Conservation (phyloP, 1,140 invertebrate species). For the Chironomus tepperi region DNA sequence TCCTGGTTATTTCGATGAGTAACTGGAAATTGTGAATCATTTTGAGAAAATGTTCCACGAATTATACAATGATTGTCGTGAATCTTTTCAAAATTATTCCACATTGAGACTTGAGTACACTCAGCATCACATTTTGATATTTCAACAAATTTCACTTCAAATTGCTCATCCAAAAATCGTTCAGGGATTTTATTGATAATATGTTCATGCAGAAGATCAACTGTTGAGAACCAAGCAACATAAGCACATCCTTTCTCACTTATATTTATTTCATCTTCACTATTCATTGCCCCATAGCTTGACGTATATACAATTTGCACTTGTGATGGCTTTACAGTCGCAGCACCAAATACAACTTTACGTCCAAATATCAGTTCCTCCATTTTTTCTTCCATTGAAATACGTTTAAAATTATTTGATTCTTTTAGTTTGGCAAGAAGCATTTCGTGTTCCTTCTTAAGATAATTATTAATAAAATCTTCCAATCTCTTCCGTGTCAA, state of each 20-base stretch:
- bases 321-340: not conserved
- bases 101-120: conserved; percentile 30
- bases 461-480: not conserved
- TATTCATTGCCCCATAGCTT: conserved; percentile 26
- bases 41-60: conserved; percentile 30
- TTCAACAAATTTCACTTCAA: conserved; percentile 30
- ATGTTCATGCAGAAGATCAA: conserved; percentile 32
- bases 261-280: conserved; percentile 24
- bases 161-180: conserved; percentile 29
- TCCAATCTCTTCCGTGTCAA: not conserved
- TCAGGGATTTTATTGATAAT: conserved; percentile 33
- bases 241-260: conserved; percentile 32
- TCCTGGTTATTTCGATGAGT: conserved; percentile 34
- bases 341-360: not conserved
- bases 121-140: conserved; percentile 30
- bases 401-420: not conserved
- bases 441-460: not conserved
- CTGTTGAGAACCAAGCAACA: conserved; percentile 31
- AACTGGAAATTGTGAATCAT: conserved; percentile 32
- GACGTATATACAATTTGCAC: conserved; percentile 16
- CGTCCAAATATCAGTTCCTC: not conserved
- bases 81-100: conserved; percentile 34
- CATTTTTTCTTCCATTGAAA: conserved; percentile 24
- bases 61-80: conserved; percentile 35
- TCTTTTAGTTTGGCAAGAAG: not conserved